Percentiles rank a stretch among this genome's conserved stretches.
These are phyloP conservation scores for Melieria omissa DNA, from an alignment of 2,888 invertebrate species.

Conservation along the genomic window DNA sequence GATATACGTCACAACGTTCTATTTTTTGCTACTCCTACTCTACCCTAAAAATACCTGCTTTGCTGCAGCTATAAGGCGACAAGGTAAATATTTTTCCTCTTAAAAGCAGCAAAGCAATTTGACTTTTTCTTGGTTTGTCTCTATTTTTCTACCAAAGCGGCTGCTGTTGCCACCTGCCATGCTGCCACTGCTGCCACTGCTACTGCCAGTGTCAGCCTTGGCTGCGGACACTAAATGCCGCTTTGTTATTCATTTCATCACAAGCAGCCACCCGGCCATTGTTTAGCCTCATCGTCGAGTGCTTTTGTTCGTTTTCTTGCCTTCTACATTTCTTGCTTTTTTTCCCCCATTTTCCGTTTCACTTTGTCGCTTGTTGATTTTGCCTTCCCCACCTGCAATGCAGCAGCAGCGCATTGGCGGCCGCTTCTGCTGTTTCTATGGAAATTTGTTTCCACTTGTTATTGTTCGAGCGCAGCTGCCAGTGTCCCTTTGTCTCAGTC, in stretches of 20 bases:
- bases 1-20: background rate
- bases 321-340: background rate
- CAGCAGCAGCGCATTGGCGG: background rate
- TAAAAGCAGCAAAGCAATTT: background rate
- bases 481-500: background rate
- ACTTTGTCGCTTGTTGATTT: background rate
- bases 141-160: background rate
- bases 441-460: slow-evolving; percentile 24
- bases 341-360: slow-evolving; percentile 8
- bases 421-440: slow-evolving; percentile 4
- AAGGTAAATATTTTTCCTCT: slow-evolving; percentile 15
- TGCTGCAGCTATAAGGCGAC: background rate
- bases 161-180: background rate
- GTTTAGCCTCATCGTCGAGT: too few relatives aligned
- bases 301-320: too few relatives aligned
- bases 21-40: too few relatives aligned
- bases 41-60: background rate
- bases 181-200: background rate
- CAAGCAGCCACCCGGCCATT: too few relatives aligned
- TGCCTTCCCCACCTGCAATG: background rate
- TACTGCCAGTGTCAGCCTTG: background rate
- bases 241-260: too few relatives aligned
- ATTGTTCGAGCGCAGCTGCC: slow-evolving; percentile 4
- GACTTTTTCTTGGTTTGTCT: slow-evolving; percentile 9
- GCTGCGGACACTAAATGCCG: too few relatives aligned